Evolutionary conservation across 2,797 vertebrate genomes (phyloP).

Genomic region (Phoeniculus purpureus): DNA sequence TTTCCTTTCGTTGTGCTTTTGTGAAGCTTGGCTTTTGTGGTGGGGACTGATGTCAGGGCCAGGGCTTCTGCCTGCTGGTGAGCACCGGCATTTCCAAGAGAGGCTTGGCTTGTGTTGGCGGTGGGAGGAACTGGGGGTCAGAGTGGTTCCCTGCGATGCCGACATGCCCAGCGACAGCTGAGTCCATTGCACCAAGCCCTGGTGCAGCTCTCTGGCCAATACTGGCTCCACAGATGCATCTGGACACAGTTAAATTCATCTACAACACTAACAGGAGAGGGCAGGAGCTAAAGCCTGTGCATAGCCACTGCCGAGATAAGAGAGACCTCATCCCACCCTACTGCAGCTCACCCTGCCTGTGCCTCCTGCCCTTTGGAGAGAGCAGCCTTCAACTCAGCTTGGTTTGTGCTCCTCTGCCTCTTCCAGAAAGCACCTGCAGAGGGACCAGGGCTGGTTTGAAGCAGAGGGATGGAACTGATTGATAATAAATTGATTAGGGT

Average conservation of each 20-base stretch:
- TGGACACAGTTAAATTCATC: not conserved
- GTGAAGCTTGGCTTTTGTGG: not conserved
- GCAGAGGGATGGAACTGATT: not conserved
- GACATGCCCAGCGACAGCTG: not conserved
- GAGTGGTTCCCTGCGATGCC: rapidly evolving
- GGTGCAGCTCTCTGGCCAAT: not conserved
- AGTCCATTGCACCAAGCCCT: not conserved
- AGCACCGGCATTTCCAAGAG: rapidly evolving
- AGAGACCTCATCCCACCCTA: rapidly evolving
- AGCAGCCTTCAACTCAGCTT: not conserved
- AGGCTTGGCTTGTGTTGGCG: rapidly evolving
- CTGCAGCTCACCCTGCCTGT: not conserved
- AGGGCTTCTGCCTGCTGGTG: not conserved
- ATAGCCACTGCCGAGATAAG: not conserved
- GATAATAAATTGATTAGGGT: not conserved
- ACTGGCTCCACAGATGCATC: not conserved
- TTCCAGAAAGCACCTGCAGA: not conserved
- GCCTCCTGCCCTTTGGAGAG: not conserved
- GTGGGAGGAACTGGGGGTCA: not conserved
- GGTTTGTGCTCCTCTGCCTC: not conserved
- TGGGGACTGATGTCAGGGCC: not conserved
- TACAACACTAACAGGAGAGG: not conserved
- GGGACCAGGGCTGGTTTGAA: not conserved
- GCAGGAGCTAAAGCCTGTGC: not conserved
- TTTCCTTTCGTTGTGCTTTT: not conserved